phyloP scores from a whole-genome alignment of 2,113 vertebrate genomes.

The Silurus glanis region DNA sequence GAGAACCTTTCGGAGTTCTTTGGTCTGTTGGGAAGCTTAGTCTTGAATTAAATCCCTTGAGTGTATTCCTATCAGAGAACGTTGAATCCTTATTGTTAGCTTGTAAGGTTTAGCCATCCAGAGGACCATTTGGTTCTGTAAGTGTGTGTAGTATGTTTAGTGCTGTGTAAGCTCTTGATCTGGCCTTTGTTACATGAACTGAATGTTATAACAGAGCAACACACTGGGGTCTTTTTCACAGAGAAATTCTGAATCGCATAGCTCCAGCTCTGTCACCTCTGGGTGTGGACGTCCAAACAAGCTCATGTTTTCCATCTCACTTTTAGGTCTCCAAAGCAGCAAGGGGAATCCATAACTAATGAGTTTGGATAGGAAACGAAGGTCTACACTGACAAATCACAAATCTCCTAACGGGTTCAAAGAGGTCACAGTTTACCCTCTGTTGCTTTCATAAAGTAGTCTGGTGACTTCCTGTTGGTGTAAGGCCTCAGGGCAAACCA shows the following conservation, averaged over 20 bases:
- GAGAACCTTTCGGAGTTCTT: not conserved
- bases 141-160: not conserved
- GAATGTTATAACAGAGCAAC: constrained; percentile 48
- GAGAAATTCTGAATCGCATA: constrained; percentile 44
- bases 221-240: constrained; percentile 50
- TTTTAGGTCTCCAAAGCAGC: constrained; percentile 54
- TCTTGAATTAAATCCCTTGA: not conserved
- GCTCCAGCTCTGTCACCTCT: constrained; percentile 35
- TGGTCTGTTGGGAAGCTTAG: not conserved
- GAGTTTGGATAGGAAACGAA: constrained; percentile 21
- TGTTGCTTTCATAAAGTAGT: constrained; percentile 58
- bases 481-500: constrained; percentile 1
- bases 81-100: not conserved
- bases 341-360: constrained; percentile 76
- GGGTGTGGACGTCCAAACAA: constrained; percentile 14
- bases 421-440: constrained; percentile 46
- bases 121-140: not conserved
- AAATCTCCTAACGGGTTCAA: constrained; percentile 60
- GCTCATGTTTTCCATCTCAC: constrained; percentile 8
- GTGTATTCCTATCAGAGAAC: not conserved
- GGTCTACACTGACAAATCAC: constrained; percentile 42
- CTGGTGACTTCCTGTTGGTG: constrained; percentile 45
- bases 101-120: not conserved
- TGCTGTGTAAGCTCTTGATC: constrained; percentile 38
- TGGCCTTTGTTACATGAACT: constrained; percentile 31